Evolutionary conservation across 2,113 vertebrate species (phyloP).

Genomic region (Pygoscelis adeliae): DNA sequence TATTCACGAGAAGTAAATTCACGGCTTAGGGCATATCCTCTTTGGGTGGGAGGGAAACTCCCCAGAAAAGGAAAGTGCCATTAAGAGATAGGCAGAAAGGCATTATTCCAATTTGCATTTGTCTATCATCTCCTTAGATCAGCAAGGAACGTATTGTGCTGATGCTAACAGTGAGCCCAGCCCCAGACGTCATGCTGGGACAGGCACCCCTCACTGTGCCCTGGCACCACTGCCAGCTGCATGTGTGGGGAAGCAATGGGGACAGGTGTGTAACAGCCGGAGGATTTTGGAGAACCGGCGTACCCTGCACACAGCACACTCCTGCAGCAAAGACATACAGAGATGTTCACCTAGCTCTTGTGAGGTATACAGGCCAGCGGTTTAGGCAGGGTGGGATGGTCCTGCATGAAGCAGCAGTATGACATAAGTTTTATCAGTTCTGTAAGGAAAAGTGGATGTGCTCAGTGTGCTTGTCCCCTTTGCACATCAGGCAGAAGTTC

Average conservation of each 20-base stretch:
- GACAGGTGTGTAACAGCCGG: rapidly evolving
- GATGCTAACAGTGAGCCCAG: neutral
- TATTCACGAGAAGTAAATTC: neutral
- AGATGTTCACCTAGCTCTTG: rapidly evolving
- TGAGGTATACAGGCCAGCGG: rapidly evolving
- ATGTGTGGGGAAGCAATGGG: rapidly evolving
- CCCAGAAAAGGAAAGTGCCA: neutral
- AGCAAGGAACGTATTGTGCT: rapidly evolving
- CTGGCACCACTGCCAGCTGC: rapidly evolving
- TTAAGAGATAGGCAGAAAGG: neutral
- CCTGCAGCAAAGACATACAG: neutral
- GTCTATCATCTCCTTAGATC: rapidly evolving
- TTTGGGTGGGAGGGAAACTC: too few species aligned
- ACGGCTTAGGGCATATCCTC: neutral
- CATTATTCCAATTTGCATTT: rapidly evolving
- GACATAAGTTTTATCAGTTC: too few species aligned
- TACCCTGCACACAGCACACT: rapidly evolving
- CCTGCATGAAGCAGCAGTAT: neutral
- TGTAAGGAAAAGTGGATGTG: rapidly evolving
- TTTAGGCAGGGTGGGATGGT: neutral
- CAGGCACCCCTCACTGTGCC: rapidly evolving
- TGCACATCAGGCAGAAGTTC: neutral
- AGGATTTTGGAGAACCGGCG: neutral
- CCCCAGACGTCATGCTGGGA: neutral
- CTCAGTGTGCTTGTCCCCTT: neutral